A percentile compares a stretch with the other conserved stretches of the same genome.
phyloP scores from a whole-genome alignment of 2,113 vertebrate species.

The Psilopogon haemacephalus region DNA sequence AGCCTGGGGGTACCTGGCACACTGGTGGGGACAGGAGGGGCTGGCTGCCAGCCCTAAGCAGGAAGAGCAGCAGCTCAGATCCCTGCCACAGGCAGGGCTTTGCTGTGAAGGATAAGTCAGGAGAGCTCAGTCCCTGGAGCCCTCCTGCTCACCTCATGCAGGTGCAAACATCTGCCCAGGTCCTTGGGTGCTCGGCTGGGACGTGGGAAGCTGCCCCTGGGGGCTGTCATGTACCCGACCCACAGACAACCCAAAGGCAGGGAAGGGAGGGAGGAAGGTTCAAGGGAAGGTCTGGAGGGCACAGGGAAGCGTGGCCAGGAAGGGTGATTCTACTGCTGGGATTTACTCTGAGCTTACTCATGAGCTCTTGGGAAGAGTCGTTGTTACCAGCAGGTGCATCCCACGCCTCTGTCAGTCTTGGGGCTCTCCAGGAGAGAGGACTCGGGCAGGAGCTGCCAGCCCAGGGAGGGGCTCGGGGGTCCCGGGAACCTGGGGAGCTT shows the following conservation, averaged over 20 bases:
- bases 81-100: conserved; percentile 13
- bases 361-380: neutral
- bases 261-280: neutral
- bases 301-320: neutral
- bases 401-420: neutral
- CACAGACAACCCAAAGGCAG: neutral
- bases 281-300: neutral
- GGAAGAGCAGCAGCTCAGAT: conserved; percentile 18
- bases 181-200: neutral
- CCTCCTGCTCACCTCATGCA: neutral
- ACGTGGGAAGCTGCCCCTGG: neutral
- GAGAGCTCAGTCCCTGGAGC: neutral
- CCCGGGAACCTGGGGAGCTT: neutral
- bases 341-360: neutral
- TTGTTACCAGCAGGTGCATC: neutral
- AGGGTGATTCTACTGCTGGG: neutral
- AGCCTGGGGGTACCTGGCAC: neutral
- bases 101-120: neutral
- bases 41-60: neutral
- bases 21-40: neutral
- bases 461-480: neutral
- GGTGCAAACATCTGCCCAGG: neutral
- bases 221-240: neutral
- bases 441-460: neutral
- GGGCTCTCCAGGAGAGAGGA: neutral